Conservation (phyloP, 2,888 invertebrate species). For the Philereme vetulata region DNA sequence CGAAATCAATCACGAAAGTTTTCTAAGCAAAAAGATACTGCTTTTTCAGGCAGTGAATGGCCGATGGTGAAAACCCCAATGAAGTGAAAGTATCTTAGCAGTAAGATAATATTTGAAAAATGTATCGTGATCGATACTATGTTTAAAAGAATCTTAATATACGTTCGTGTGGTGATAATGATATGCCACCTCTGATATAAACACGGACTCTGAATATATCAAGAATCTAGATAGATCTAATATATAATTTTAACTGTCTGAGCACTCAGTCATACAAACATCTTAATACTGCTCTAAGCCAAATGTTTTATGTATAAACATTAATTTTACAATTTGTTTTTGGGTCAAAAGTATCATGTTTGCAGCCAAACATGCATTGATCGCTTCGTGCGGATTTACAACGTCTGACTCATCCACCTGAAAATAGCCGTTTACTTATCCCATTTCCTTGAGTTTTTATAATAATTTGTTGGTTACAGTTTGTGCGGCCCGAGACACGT, state of each 20-base stretch:
- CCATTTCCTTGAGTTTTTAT: slow-evolving; percentile 25
- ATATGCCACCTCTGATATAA: slow-evolving; percentile 1
- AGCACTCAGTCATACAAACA: neutral
- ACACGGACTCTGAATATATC: slow-evolving; percentile 7
- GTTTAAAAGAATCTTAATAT: neutral
- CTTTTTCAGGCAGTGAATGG: no score
- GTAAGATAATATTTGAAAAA: no score
- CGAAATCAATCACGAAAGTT: no score
- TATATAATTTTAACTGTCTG: neutral
- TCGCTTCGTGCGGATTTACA: neutral
- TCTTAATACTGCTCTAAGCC: neutral
- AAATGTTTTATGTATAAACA: slow-evolving; percentile 6
- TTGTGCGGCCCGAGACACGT: slow-evolving; percentile 18
- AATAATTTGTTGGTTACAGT: neutral
- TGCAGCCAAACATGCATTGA: neutral
- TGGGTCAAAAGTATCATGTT: slow-evolving; percentile 32
- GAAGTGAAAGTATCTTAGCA: no score
- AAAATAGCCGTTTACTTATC: slow-evolving; percentile 30
- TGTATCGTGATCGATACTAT: no score
- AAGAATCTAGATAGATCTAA: neutral
- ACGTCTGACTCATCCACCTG: slow-evolving; percentile 22
- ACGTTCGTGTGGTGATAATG: neutral
- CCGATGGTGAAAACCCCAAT: no score
- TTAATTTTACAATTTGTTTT: slow-evolving; percentile 15
- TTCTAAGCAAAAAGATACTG: no score